Percentiles rank a stretch among this genome's conserved stretches.
These are phyloP conservation scores for Syngnathus typhle DNA, from an alignment of 2,113 vertebrate genomes.

Conservation along the genomic window DNA sequence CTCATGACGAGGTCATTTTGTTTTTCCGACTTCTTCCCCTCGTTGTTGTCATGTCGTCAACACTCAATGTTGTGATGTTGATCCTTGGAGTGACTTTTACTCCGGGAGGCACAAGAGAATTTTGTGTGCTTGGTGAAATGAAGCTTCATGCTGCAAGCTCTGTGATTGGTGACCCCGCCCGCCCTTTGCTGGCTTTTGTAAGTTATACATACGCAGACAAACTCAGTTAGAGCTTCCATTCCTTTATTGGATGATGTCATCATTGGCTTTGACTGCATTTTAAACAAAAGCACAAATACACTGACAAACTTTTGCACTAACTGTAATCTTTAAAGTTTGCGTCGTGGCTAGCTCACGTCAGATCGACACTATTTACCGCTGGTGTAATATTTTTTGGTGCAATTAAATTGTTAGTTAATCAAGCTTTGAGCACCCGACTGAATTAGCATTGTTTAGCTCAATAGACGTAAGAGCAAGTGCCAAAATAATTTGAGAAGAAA, in stretches of 20 bases:
- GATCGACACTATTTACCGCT: neutral
- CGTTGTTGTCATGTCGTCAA: conserved; percentile 28
- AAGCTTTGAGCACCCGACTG: conserved; percentile 24
- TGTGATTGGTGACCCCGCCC: neutral
- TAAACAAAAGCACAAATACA: conserved; percentile 1
- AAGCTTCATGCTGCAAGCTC: neutral
- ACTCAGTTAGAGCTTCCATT: neutral
- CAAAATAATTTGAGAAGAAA: conserved; percentile 54
- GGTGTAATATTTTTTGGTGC: neutral
- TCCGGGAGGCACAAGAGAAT: conserved; percentile 4
- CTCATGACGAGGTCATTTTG: conserved; percentile 34
- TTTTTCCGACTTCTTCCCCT: conserved; percentile 32
- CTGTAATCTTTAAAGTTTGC: neutral
- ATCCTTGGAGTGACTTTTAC: conserved; percentile 19
- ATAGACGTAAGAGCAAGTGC: conserved; percentile 56
- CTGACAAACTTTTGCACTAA: conserved; percentile 6
- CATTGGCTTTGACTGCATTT: neutral
- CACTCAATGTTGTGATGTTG: conserved; percentile 16
- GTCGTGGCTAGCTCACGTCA: neutral
- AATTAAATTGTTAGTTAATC: neutral
- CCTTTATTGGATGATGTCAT: neutral
- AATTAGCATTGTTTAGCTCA: conserved; percentile 10
- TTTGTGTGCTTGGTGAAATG: neutral
- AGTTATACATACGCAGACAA: conserved; percentile 10
- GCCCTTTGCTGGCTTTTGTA: neutral